Percentiles rank a stretch among this genome's conserved stretches.
Conservation (phyloP, 1,140 invertebrate species). For the Hestina assimilis region DNA sequence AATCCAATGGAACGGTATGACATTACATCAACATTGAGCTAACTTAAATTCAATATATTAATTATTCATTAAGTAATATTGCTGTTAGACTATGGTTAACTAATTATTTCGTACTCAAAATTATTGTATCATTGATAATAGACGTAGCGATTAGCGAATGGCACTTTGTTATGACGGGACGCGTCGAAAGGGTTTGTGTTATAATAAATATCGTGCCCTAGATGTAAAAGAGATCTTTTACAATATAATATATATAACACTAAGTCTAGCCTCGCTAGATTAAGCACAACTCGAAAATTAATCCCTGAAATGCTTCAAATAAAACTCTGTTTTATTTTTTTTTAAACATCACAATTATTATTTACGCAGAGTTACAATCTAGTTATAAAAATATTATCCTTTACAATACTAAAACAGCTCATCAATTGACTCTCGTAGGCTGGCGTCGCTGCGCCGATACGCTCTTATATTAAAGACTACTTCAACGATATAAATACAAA, state of each 20-base stretch:
- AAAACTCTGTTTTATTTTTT: conserved; percentile 77
- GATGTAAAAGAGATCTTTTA: conserved; percentile 54
- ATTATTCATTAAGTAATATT: conserved; percentile 74
- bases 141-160: conserved; percentile 69
- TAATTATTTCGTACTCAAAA: conserved; percentile 55
- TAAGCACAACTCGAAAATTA: conserved; percentile 68
- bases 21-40: conserved; percentile 75
- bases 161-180: conserved; percentile 72
- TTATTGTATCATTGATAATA: conserved; percentile 66
- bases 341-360: conserved; percentile 74
- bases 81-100: conserved; percentile 72
- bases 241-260: conserved; percentile 47
- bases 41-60: conserved; percentile 75
- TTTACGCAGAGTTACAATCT: conserved; percentile 66
- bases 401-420: conserved; percentile 56
- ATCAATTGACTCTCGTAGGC: conserved; percentile 65
- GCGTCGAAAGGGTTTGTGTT: conserved; percentile 28
- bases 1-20: conserved; percentile 75
- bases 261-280: conserved; percentile 70
- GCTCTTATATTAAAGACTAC: conserved; percentile 38
- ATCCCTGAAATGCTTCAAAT: conserved; percentile 74
- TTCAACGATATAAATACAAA: conserved; percentile 55
- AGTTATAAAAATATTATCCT: conserved; percentile 65
- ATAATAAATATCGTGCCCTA: conserved; percentile 51
- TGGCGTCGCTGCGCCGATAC: conserved; percentile 33